phyloP scores from a whole-genome alignment of 1,140 invertebrate genomes.

The Subanguina moxae region DNA sequence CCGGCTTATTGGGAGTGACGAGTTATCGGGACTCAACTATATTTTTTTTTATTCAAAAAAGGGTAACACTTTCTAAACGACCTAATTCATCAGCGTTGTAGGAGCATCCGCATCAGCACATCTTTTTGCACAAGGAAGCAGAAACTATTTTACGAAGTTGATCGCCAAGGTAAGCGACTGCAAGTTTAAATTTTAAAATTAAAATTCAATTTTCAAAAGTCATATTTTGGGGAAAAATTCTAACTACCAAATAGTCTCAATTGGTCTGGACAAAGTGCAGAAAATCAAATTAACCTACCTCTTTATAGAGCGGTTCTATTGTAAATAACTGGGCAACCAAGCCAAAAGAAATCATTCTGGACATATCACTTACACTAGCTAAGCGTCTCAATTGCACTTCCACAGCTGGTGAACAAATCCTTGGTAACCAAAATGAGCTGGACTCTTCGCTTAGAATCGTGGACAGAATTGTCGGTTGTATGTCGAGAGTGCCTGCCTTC shows the following conservation, averaged over 20 bases:
- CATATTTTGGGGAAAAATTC: no score
- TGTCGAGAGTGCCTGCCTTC: slow-evolving; percentile 36
- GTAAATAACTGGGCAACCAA: slow-evolving; percentile 84
- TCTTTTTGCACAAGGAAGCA: slow-evolving; percentile 74
- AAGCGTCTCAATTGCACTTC: slow-evolving; percentile 79
- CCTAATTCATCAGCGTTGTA: no score
- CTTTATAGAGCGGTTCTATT: slow-evolving; percentile 78
- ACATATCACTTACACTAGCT: slow-evolving; percentile 84
- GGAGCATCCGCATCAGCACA: slow-evolving; percentile 76
- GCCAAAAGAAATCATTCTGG: slow-evolving; percentile 77
- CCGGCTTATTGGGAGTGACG: no score
- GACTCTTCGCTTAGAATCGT: background rate
- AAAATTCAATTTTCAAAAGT: no score
- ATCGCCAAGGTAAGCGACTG: slow-evolving; percentile 48
- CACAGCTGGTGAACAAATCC: slow-evolving; percentile 62
- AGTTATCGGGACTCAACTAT: no score
- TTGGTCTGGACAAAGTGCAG: background rate
- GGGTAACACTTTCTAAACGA: no score
- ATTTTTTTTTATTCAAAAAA: no score
- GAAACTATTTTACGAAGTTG: slow-evolving; percentile 76
- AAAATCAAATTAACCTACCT: slow-evolving; percentile 60
- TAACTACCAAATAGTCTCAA: background rate
- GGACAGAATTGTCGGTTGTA: slow-evolving; percentile 41
- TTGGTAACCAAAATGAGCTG: slow-evolving; percentile 78
- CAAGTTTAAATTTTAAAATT: no score